Conservation (phyloP, 2,888 invertebrate genomes). For the Coenonympha arcania region DNA sequence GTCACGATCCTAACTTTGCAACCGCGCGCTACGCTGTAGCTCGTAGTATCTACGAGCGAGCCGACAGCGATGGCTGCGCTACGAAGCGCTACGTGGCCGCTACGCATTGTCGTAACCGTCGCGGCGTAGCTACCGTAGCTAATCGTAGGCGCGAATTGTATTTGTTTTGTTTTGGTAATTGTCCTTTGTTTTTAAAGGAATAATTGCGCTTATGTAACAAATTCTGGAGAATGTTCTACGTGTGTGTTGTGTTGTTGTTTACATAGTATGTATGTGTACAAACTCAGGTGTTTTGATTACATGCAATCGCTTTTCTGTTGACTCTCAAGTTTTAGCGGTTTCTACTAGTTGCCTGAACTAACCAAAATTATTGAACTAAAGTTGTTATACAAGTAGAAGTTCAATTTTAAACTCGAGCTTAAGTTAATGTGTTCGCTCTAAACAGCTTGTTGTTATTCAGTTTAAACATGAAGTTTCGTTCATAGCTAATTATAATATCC, state of each 20-base stretch:
- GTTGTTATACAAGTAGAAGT: no score
- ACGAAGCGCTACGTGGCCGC: constrained; percentile 34
- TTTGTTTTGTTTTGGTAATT: not conserved
- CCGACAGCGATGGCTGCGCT: constrained; percentile 48
- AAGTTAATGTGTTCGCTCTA: no score
- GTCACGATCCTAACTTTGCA: constrained; percentile 35
- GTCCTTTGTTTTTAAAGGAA: not conserved
- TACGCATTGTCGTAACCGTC: constrained; percentile 31
- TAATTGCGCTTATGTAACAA: not conserved
- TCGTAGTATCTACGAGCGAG: constrained; percentile 62
- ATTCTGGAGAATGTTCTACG: not conserved
- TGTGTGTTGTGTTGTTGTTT: constrained; percentile 6
- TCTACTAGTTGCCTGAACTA: no score
- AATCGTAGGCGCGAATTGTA: constrained; percentile 1
- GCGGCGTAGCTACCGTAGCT: not conserved
- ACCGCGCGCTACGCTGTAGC: constrained; percentile 42
- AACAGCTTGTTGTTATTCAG: no score
- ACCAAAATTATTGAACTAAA: no score
- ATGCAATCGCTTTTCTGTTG: no score
- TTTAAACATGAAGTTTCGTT: no score
- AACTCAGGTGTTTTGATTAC: not conserved
- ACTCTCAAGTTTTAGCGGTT: no score
- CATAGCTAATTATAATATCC: no score
- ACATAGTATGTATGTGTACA: not conserved
- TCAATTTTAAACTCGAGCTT: no score